Conservation (phyloP, 30 jellyfish, hydroid and myxozoan genomes). For the Cassiopea andromeda region DNA sequence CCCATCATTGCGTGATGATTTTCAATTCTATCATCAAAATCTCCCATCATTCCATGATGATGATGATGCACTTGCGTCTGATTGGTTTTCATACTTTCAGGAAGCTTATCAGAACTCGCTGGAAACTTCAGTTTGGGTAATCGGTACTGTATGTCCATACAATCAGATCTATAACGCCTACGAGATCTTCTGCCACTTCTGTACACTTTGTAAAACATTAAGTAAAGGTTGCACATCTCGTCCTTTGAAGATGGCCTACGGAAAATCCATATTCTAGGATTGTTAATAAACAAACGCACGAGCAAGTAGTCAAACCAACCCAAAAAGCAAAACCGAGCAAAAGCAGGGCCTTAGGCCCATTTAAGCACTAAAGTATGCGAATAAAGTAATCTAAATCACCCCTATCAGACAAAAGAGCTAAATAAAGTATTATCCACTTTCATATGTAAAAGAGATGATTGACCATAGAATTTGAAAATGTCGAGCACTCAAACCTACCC, state of each 20-base stretch:
- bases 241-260: constrained; percentile 73
- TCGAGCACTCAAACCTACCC: constrained; percentile 58
- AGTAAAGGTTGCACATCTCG: constrained; percentile 90
- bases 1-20: neutral
- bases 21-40: neutral
- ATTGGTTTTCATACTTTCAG: constrained; percentile 40
- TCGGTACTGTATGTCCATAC: constrained; percentile 34
- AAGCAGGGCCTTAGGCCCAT: too few species aligned
- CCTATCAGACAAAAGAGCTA: too few species aligned
- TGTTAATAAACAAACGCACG: too few species aligned
- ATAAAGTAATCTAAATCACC: too few species aligned
- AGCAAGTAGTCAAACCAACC: too few species aligned
- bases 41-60: constrained; percentile 25
- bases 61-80: constrained; percentile 45
- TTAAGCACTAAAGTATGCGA: too few species aligned
- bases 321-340: too few species aligned
- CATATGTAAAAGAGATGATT: too few species aligned
- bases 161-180: constrained; percentile 20
- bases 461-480: too few species aligned
- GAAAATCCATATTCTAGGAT: neutral
- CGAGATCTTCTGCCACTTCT: neutral
- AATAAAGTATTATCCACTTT: too few species aligned
- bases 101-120: constrained; percentile 60
- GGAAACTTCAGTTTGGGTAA: constrained; percentile 40
- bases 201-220: constrained; percentile 75